Evolutionary conservation across 2,888 invertebrate genomes (phyloP).

Genomic region (Cyclophora punctaria): DNA sequence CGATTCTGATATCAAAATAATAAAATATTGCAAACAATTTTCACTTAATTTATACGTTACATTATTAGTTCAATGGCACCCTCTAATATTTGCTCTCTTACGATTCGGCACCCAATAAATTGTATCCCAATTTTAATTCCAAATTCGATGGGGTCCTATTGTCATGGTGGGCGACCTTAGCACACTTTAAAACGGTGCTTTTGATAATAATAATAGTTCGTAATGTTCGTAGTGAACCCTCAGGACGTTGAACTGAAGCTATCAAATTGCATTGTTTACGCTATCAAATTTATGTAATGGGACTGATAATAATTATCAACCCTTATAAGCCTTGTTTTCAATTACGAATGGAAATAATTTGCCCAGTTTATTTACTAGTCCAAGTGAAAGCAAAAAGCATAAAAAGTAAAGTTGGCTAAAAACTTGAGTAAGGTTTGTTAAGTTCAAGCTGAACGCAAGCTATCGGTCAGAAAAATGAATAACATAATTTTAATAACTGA

Average conservation of each 20-base stretch:
- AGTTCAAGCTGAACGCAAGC: neutral
- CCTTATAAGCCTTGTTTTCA: too few relatives aligned
- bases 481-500: neutral
- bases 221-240: conserved; percentile 54
- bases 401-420: too few relatives aligned
- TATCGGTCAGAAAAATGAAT: neutral
- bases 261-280: conserved; percentile 4
- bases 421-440: too few relatives aligned
- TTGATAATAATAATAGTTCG: conserved; percentile 40
- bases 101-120: conserved; percentile 39
- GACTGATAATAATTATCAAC: too few relatives aligned
- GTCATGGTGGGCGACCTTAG: conserved; percentile 50
- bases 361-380: too few relatives aligned
- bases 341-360: too few relatives aligned
- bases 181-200: conserved; percentile 44
- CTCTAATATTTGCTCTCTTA: neutral
- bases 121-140: conserved; percentile 27
- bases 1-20: neutral
- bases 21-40: neutral
- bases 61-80: too few relatives aligned
- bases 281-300: conserved; percentile 2
- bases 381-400: too few relatives aligned
- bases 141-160: conserved; percentile 33
- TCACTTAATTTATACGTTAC: neutral
- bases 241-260: conserved; percentile 50